Evolutionary conservation across 2,797 vertebrate species (phyloP), one percentile per base, ranked within the genome.

Genomic region (Phrynocephalus forsythii): DNA sequence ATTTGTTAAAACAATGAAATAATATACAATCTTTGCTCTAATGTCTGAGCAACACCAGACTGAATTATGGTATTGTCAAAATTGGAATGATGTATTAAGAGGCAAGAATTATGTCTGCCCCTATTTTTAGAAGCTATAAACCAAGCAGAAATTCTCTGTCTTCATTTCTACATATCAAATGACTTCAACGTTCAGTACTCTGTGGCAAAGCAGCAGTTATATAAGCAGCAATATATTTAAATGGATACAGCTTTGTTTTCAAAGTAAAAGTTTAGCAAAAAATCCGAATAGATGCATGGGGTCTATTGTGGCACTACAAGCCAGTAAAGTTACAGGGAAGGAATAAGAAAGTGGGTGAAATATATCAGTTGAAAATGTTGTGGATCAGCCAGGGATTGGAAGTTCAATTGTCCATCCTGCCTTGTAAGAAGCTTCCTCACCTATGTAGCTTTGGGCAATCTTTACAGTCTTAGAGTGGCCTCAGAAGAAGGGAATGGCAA

Each of bases 1-100:
- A 48, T 52, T 80, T 89, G 56, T 52, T 87, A 84, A 82, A 90
- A 86, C 91, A 83, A 22, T 83, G 86, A 24, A 88, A 44, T 90
- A 69, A 60, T 76, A 67, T 48, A 66, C 18, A 80, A 89, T 83
- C 78, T 30, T 80, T 87, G 3, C 72, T 89, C 83, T 89, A 38
- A 84, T 92, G 79, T 13, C 56, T 84, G 63, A 76, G 50, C 33
- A 10, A 63, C 4, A 75, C 33, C 24, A 33, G 88, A 38, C 44
- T 90, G 86, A 91, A 92, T 76, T 79, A 80, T 87, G 82, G 63
- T 60, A 38, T 73, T 76, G n/a, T 63, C 48, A 76, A 75, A 82
- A 75, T 48, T 22, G 44, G 22, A 73, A 26, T 0, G 4, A 80
- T 81, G 84, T 83, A 83, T 83, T 85, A 89, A 90, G 82, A 8